These are phyloP conservation scores for Agrochola litura DNA, from an alignment of 2,888 invertebrate genomes.

Conservation along the genomic window DNA sequence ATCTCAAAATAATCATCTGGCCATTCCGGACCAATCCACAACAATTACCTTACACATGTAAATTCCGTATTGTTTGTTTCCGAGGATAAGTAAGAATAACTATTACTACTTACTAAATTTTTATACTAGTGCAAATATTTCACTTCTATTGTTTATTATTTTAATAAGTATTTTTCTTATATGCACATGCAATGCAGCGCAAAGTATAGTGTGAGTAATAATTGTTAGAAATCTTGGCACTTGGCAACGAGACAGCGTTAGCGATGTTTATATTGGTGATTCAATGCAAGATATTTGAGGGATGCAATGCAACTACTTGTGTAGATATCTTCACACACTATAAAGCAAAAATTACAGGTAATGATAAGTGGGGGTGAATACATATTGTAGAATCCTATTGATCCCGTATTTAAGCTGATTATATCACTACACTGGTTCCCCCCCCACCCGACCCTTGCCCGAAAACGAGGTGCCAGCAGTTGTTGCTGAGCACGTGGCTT, in stretches of 20 bases:
- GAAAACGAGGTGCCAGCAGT: too few relatives aligned
- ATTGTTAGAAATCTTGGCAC: conserved; percentile 36
- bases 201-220: neutral
- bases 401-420: too few relatives aligned
- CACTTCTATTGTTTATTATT: neutral
- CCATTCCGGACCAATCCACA: neutral
- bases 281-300: conserved; percentile 13
- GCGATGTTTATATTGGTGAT: neutral
- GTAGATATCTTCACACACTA: too few relatives aligned
- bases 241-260: neutral
- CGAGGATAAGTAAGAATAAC: neutral
- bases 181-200: neutral
- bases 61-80: neutral
- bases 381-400: too few relatives aligned
- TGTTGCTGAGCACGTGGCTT: too few relatives aligned
- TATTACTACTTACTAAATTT: neutral
- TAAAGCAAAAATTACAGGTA: neutral
- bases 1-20: neutral
- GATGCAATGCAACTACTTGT: neutral
- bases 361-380: neutral
- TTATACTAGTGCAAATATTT: neutral
- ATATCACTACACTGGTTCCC: too few relatives aligned
- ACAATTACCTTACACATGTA: neutral
- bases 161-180: neutral
- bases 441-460: too few relatives aligned